Conservation (phyloP, 92 coral and sea anemone species). For the Zoanthus sansibaricus region DNA sequence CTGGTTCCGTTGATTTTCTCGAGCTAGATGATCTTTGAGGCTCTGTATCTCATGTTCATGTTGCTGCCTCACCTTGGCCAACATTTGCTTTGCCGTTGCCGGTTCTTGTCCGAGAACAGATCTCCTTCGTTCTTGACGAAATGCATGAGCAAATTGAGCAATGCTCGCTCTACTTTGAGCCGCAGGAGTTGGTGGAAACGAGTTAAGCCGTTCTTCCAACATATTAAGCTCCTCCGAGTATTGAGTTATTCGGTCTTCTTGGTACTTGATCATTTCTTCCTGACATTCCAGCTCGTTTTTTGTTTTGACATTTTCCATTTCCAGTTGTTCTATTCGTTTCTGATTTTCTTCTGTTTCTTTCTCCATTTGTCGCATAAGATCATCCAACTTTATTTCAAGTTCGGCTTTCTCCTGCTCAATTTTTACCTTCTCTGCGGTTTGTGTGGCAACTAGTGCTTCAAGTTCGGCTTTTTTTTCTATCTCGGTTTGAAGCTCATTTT, state of each 20-base stretch:
- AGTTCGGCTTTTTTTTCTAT: constrained; percentile 72
- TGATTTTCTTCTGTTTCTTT: constrained; percentile 61
- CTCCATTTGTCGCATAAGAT: constrained; percentile 71
- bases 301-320: constrained; percentile 70
- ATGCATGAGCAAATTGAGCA: constrained; percentile 61
- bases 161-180: constrained; percentile 89
- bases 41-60: constrained; percentile 91
- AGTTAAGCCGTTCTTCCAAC: constrained; percentile 73
- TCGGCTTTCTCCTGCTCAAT: constrained; percentile 82
- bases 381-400: constrained; percentile 75
- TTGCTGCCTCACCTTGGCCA: constrained; percentile 89
- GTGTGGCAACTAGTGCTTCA: constrained; percentile 61
- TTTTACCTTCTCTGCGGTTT: constrained; percentile 71
- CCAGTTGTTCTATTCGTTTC: constrained; percentile 70
- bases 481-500: constrained; percentile 75
- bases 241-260: constrained; percentile 88
- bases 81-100: constrained; percentile 93
- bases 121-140: constrained; percentile 69
- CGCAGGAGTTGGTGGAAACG: constrained; percentile 72
- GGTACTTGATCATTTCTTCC: constrained; percentile 97
- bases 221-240: constrained; percentile 84
- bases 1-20: constrained; percentile 82
- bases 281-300: constrained; percentile 88
- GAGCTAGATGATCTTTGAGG: constrained; percentile 73
- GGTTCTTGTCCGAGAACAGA: constrained; percentile 76